Evolutionary conservation across 2,888 invertebrate genomes (phyloP), one percentile per base, ranked within the genome.

Genomic region (Tinea pellionella): DNA sequence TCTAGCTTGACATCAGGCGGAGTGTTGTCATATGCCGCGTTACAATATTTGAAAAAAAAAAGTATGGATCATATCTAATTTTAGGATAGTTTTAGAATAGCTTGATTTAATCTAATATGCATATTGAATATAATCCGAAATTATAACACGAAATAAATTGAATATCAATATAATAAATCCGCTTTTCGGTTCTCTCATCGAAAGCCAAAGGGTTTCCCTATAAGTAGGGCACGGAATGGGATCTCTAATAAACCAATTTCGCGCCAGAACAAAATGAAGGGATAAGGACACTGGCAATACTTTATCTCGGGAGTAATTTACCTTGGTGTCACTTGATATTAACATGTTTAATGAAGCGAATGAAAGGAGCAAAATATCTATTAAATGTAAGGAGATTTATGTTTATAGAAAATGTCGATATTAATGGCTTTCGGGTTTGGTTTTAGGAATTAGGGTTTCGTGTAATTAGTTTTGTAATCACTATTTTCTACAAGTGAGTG

Each of bases 171-270:
- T n/a, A n/a, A n/a, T 37, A 37, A 37, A 12, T 37, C 37, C 47
- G 47, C 47, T 47, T 2, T 16, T 16, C 13, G 47, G 2, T 47
- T 16, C n/a, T 7, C 47, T 47, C 15, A 6, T 47, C 15, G 13
- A 13, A 47, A 47, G 47, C 15, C 47, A 9, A 16, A 41, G 41
- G 12, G 41, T 47, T 47, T 15, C 15, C 7, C 47, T 47, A 53
- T 53, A 57, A 57, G 32, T 30, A 57, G 57, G 30, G 32, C 57
- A 30, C 12, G 15, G 57, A 57, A 57, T 32, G 32, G 57, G 30
- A 15, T 57, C 60, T 62, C 61, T 66, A 67, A 67, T 66, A 66
- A 67, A 65, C 63, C 65, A 65, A 63, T 66, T 65, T 68, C 43
- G 47, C 61, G 63, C 63, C 19, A 60, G 60, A 62, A 61, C 62